Evolutionary conservation across 2,797 vertebrate genomes (phyloP).

Genomic region (Halcyon leucocephala): DNA sequence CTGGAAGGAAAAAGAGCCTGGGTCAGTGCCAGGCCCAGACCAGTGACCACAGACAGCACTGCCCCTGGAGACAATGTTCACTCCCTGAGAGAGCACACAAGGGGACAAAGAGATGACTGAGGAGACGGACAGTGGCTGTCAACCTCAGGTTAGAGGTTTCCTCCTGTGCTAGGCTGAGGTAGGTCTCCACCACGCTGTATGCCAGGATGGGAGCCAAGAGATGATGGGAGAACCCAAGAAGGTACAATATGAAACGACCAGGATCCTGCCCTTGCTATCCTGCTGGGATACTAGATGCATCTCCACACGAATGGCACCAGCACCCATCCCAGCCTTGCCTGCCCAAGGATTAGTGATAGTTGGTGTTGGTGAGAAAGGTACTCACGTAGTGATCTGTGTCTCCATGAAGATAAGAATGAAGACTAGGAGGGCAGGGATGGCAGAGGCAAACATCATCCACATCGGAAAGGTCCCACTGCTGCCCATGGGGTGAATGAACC

Average conservation of each 20-base stretch:
- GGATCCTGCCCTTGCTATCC: background rate
- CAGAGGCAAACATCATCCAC: conserved; percentile 97
- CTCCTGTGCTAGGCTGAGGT: background rate
- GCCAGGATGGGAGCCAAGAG: background rate
- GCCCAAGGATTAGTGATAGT: background rate
- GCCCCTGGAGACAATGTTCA: background rate
- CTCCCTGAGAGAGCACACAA: background rate
- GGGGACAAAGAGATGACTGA: background rate
- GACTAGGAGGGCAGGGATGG: conserved; percentile 92
- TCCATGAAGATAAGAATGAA: conserved; percentile 99
- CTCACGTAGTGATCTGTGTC: conserved; percentile 98
- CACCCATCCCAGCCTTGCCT: background rate
- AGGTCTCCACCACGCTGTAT: background rate
- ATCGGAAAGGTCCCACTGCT: conserved; percentile 89
- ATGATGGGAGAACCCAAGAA: background rate
- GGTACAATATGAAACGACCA: background rate
- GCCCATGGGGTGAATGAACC: conserved; percentile 97
- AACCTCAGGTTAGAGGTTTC: background rate
- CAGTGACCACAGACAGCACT: background rate
- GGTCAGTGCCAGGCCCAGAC: background rate
- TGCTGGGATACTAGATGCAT: rapidly evolving
- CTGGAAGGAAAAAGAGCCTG: conserved; percentile 66
- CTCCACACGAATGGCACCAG: background rate
- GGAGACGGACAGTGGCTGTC: background rate
- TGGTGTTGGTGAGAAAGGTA: background rate